These are phyloP conservation scores for Onthophagus sagittarius DNA, from an alignment of 2,888 invertebrate genomes.

Conservation along the genomic window DNA sequence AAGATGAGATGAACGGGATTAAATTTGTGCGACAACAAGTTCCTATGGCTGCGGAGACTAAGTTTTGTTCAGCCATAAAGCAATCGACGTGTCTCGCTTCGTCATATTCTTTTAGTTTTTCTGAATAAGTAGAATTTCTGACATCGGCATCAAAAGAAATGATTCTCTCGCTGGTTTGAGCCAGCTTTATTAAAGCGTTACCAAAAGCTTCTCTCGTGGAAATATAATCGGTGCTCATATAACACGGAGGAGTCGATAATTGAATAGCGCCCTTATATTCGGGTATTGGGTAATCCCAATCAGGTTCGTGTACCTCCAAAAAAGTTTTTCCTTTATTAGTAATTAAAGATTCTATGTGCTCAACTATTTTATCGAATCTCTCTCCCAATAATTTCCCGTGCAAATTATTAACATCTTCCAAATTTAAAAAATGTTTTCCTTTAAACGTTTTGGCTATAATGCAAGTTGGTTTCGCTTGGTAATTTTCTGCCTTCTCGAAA, in stretches of 20 bases:
- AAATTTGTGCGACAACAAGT: slow-evolving; percentile 82
- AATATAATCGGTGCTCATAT: slow-evolving; percentile 66
- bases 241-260: slow-evolving; percentile 72
- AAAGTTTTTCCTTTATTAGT: slow-evolving; percentile 60
- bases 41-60: slow-evolving; percentile 89
- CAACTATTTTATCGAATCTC: slow-evolving; percentile 59
- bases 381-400: slow-evolving; percentile 90
- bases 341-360: slow-evolving; percentile 60
- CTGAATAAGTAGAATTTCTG: slow-evolving; percentile 93
- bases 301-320: slow-evolving; percentile 37
- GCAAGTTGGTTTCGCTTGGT: slow-evolving; percentile 77
- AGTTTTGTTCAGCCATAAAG: slow-evolving; percentile 95
- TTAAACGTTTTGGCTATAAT: slow-evolving; percentile 82
- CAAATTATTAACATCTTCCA: slow-evolving; percentile 88
- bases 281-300: slow-evolving; percentile 51
- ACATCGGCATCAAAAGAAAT: slow-evolving; percentile 92
- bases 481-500: slow-evolving; percentile 67
- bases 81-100: slow-evolving; percentile 83
- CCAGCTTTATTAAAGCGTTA: slow-evolving; percentile 80
- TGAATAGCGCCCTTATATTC: slow-evolving; percentile 63
- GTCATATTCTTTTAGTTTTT: slow-evolving; percentile 70
- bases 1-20: slow-evolving; percentile 87
- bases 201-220: slow-evolving; percentile 91
- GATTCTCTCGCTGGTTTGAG: slow-evolving; percentile 64
- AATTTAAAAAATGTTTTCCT: slow-evolving; percentile 76